phyloP scores from a whole-genome alignment of 2,113 vertebrate species.

The Hemiprocne comata region DNA sequence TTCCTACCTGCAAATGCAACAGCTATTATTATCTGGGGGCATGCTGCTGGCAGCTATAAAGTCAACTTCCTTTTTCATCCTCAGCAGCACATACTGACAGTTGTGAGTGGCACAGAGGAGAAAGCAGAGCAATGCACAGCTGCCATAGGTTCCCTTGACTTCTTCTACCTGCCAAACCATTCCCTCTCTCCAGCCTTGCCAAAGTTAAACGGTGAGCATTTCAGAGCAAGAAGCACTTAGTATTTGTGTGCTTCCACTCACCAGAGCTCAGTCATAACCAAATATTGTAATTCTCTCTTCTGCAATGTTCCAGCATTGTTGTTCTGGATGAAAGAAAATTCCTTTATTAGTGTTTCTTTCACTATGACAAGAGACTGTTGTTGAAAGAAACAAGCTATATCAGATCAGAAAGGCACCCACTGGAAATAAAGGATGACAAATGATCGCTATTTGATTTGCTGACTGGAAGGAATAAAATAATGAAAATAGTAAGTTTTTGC shows the following conservation, averaged over 20 bases:
- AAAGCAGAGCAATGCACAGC: background rate
- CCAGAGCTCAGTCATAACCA: background rate
- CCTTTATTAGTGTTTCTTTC: background rate
- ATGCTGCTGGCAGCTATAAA: background rate
- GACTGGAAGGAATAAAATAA: background rate
- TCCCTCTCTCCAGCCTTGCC: background rate
- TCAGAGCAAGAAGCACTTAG: background rate
- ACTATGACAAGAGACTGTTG: background rate
- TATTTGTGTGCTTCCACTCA: background rate
- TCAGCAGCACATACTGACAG: accelerated
- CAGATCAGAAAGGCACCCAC: background rate
- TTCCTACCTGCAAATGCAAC: background rate
- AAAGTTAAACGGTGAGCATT: background rate
- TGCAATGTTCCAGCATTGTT: background rate
- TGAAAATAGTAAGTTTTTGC: background rate
- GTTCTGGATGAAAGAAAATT: background rate
- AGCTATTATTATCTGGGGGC: background rate
- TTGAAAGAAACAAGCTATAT: background rate
- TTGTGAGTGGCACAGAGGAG: background rate
- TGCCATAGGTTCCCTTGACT: background rate
- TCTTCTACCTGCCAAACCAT: background rate
- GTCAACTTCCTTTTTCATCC: background rate
- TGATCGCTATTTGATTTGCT: background rate
- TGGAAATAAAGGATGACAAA: background rate
- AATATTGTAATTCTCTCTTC: background rate